Evolutionary conservation across 2,113 vertebrate species (phyloP).

Genomic region (Trogon melanurus): DNA sequence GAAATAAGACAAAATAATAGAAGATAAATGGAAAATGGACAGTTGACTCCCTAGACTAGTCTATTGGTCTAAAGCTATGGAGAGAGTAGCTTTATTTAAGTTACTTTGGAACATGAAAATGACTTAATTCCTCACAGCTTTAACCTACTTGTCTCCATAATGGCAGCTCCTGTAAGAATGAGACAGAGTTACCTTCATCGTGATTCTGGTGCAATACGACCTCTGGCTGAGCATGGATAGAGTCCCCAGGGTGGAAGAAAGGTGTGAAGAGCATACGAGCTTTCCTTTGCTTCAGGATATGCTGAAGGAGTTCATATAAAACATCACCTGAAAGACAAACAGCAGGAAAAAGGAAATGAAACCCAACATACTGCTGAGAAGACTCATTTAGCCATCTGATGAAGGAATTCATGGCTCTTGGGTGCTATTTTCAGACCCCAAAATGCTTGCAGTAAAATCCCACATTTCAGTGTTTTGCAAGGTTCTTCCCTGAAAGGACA

Average conservation of each 20-base stretch:
- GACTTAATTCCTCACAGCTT: background rate
- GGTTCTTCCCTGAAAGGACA: background rate
- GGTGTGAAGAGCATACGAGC: slow-evolving; percentile 87
- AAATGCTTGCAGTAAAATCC: background rate
- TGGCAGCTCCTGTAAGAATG: background rate
- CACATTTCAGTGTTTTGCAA: background rate
- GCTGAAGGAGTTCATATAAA: slow-evolving; percentile 97
- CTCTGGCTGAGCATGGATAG: slow-evolving; percentile 88
- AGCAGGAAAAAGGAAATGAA: slow-evolving; percentile 45
- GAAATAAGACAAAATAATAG: background rate
- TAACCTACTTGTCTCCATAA: background rate
- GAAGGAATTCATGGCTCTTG: background rate
- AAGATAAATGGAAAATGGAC: background rate
- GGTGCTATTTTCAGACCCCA: slow-evolving; percentile 3
- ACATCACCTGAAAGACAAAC: slow-evolving; percentile 87
- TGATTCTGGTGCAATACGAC: slow-evolving; percentile 87
- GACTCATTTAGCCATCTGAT: slow-evolving; percentile 14
- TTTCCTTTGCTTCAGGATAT: slow-evolving; percentile 97
- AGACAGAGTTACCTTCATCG: slow-evolving; percentile 86
- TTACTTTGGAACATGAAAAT: background rate
- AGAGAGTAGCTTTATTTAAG: background rate
- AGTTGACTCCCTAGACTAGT: background rate
- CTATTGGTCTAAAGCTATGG: background rate
- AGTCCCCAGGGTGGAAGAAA: slow-evolving; percentile 89
- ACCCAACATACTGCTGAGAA: background rate